A percentile compares a stretch with the other conserved stretches of the same genome.
Evolutionary conservation across 2,113 vertebrate genomes (phyloP).

Genomic region (Aphyosemion australe): DNA sequence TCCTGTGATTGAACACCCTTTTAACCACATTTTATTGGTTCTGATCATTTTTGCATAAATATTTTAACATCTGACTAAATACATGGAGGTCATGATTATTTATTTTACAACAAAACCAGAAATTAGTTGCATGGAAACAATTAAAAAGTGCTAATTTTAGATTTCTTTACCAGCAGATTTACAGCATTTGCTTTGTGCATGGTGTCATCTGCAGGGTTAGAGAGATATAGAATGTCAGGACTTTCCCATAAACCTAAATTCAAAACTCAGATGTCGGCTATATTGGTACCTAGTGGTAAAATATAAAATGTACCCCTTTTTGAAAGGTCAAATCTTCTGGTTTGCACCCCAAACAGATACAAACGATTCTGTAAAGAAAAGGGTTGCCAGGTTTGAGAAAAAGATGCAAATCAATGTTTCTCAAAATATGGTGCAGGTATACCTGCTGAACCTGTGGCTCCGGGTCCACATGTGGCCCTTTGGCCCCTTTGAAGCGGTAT

Average conservation of each 20-base stretch:
- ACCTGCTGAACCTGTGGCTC: too few relatives aligned
- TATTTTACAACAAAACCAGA: background rate
- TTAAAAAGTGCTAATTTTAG: too few relatives aligned
- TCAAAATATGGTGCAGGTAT: too few relatives aligned
- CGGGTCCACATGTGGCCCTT: too few relatives aligned
- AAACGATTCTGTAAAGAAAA: background rate
- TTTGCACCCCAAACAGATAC: conserved; percentile 8
- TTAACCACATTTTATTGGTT: background rate
- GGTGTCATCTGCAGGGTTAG: background rate
- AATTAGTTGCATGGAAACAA: too few relatives aligned
- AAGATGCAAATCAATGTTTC: background rate
- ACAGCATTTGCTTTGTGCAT: background rate
- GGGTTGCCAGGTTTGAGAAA: conserved; percentile 41
- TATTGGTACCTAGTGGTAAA: conserved; percentile 42
- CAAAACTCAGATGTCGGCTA: background rate
- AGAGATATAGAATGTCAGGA: too few relatives aligned
- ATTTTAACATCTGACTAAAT: background rate
- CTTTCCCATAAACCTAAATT: background rate
- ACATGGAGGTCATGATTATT: too few relatives aligned
- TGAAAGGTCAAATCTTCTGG: too few relatives aligned
- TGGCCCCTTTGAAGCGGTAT: too few relatives aligned
- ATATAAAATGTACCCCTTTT: background rate
- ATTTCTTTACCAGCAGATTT: too few relatives aligned
- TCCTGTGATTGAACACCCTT: background rate
- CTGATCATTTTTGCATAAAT: background rate